Evolutionary conservation across 2,797 vertebrate species (phyloP).

Genomic region (Sylvia borin): DNA sequence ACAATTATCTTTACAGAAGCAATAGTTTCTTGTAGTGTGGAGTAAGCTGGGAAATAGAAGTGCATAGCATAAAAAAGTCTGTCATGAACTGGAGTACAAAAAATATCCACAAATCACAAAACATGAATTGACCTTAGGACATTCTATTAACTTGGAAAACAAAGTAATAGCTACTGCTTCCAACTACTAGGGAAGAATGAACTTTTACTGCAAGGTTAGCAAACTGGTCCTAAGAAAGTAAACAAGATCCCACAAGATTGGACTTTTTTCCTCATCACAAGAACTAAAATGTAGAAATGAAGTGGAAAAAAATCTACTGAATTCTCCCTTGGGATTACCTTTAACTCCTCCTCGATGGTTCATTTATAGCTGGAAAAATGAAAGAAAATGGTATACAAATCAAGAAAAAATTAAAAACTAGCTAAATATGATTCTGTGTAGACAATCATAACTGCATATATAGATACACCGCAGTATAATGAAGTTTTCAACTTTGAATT

Average conservation of each 20-base stretch:
- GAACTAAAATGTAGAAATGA: background rate
- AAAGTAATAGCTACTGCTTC: background rate
- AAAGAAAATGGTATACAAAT: background rate
- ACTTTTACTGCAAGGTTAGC: background rate
- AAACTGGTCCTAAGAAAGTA: background rate
- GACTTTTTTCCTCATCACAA: background rate
- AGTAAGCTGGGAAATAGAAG: background rate
- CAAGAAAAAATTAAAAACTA: background rate
- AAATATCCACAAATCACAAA: background rate
- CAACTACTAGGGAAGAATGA: background rate
- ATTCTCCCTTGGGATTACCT: background rate
- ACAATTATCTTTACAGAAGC: background rate
- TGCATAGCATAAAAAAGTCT: background rate
- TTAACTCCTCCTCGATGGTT: background rate
- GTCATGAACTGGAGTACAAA: background rate
- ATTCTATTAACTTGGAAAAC: background rate
- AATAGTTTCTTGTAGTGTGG: background rate
- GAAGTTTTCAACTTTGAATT: background rate
- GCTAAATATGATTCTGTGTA: background rate
- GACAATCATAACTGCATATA: background rate
- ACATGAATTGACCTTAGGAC: background rate
- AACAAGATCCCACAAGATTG: background rate
- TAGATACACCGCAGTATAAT: background rate
- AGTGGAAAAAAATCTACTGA: background rate
- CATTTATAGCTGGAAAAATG: background rate